Percentiles rank a stretch among this genome's conserved stretches.
phyloP scores from a whole-genome alignment of 1,140 invertebrate genomes.

The Ptiloglossa arizonensis region DNA sequence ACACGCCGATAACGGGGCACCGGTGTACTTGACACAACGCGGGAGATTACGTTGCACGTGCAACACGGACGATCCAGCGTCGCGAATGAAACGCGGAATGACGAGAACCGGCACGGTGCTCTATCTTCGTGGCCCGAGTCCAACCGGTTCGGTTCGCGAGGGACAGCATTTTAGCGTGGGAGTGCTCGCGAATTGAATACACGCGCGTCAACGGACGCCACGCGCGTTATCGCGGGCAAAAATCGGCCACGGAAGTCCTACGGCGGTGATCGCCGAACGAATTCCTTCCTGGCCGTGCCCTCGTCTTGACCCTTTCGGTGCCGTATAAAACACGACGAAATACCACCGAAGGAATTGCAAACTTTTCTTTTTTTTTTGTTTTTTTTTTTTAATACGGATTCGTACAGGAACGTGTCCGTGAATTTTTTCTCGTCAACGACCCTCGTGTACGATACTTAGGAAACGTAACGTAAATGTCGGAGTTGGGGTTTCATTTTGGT shows the following conservation, averaged over 20 bases:
- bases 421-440: too few relatives aligned
- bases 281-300: not conserved
- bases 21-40: slow-evolving; percentile 62
- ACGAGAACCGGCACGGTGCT: slow-evolving; percentile 32
- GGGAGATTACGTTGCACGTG: slow-evolving; percentile 65
- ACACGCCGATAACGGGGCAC: slow-evolving; percentile 55
- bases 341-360: too few relatives aligned
- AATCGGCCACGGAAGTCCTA: not conserved
- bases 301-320: too few relatives aligned
- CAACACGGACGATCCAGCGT: slow-evolving; percentile 56
- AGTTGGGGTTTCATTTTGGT: too few relatives aligned
- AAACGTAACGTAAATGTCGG: too few relatives aligned
- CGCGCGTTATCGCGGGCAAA: slow-evolving; percentile 2
- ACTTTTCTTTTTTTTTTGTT: too few relatives aligned
- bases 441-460: too few relatives aligned
- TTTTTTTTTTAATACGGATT: too few relatives aligned
- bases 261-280: not conserved
- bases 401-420: too few relatives aligned
- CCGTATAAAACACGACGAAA: too few relatives aligned
- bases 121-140: slow-evolving; percentile 20
- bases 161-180: slow-evolving; percentile 41
- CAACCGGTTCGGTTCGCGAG: slow-evolving; percentile 53
- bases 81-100: slow-evolving; percentile 54
- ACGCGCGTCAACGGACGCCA: slow-evolving; percentile 42
- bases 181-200: slow-evolving; percentile 51